Percentiles rank a stretch among this genome's conserved stretches.
These are phyloP conservation scores for Periparus ater DNA, from an alignment of 2,797 vertebrate species.

Conservation along the genomic window DNA sequence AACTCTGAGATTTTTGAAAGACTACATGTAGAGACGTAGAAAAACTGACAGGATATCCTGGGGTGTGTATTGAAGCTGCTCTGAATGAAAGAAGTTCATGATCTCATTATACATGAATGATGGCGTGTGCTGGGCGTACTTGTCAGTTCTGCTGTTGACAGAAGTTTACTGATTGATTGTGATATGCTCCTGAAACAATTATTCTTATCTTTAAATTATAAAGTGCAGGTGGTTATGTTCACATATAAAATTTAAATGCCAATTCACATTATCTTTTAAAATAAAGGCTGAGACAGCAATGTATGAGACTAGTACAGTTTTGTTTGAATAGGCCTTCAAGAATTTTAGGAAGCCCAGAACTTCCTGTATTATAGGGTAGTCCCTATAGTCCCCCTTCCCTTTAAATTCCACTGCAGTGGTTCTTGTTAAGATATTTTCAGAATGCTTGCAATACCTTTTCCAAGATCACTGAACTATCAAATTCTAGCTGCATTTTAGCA, in stretches of 20 bases:
- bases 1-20: not conserved
- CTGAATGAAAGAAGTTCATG: not conserved
- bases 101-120: not conserved
- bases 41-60: not conserved
- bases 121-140: not conserved
- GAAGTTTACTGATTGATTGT: not conserved
- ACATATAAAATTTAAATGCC: not conserved
- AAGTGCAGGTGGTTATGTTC: not conserved
- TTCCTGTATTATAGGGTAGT: not conserved
- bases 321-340: not conserved
- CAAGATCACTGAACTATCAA: not conserved
- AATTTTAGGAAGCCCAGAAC: not conserved
- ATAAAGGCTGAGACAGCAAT: not conserved
- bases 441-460: not conserved
- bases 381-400: fast-evolving
- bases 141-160: not conserved
- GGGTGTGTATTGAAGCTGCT: not conserved
- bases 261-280: not conserved
- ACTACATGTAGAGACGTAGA: fast-evolving
- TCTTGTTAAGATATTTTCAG: not conserved
- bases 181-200: not conserved
- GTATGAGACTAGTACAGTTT: not conserved
- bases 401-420: not conserved
- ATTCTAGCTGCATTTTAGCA: not conserved
- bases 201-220: not conserved